phyloP scores from a whole-genome alignment of 2,113 vertebrate genomes.

The Aegithalos caudatus region DNA sequence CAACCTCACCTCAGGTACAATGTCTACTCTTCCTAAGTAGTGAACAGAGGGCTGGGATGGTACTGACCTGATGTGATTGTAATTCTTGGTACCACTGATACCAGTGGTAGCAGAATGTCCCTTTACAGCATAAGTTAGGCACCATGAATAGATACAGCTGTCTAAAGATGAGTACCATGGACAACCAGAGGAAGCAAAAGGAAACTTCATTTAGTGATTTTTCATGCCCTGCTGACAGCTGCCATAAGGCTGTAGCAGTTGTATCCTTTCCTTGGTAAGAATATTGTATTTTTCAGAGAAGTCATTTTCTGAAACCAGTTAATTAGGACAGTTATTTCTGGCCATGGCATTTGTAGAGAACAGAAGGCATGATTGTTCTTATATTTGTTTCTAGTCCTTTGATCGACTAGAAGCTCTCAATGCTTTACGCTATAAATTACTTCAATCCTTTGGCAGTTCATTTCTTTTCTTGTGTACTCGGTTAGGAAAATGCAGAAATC shows the following conservation, averaged over 20 bases:
- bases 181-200: background rate
- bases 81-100: background rate
- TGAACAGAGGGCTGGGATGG: background rate
- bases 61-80: background rate
- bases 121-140: background rate
- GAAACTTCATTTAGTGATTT: constrained; percentile 5
- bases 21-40: background rate
- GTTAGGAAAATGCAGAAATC: constrained; percentile 44
- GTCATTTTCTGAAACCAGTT: constrained; percentile 55
- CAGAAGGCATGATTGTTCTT: constrained; percentile 62
- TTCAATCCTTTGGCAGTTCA: constrained; percentile 37
- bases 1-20: background rate
- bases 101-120: background rate
- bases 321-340: constrained; percentile 74
- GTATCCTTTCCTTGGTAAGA: constrained; percentile 37
- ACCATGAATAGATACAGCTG: constrained; percentile 8
- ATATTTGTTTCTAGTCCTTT: constrained; percentile 68
- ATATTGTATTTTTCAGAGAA: constrained; percentile 43
- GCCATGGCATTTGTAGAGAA: constrained; percentile 65
- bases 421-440: constrained; percentile 65
- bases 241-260: constrained; percentile 51
- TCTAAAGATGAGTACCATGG: constrained; percentile 6
- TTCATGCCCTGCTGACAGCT: constrained; percentile 49
- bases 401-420: constrained; percentile 62
- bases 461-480: constrained; percentile 45